Evolutionary conservation across 2,797 vertebrate genomes (phyloP), one percentile per base, ranked within the genome.

Genomic region (Meda fulgida): DNA sequence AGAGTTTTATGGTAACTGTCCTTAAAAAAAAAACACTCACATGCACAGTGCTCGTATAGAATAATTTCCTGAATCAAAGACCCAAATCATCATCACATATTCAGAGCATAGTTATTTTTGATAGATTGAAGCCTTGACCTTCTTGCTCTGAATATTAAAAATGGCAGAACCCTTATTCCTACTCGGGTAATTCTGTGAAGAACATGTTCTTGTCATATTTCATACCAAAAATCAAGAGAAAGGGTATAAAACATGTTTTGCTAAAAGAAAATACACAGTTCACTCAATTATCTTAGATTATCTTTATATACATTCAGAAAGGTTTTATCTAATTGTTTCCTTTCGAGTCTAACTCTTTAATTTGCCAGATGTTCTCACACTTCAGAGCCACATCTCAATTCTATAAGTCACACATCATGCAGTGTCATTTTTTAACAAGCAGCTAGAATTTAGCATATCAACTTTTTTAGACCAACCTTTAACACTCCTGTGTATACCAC

Each of bases 131-230:
- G 34, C 8, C 13, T 23, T 84, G 82, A 58, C 82, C 82, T 70
- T 78, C 4, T 84, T 84, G 14, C 48, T 58, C 73, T 78, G 63
- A 84, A 84, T 84, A 66, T 40, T 70, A 34, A 84, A 82, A 84
- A 58, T 60, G 51, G n/a, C 43, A 76, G 31, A 83, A 26, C 55
- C 58, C 38, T 48, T 73, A 48, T 43, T 70, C 26, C 31, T 71
- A 43, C 53, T n/a, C 26, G 1, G 21, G 18, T 29, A 83, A 75
- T n/a, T n/a, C 71, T 48, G 55, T 48, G 29, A 73, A 65, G 55
- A 60, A 34, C 36, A 63, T n/a, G 14, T 51, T 43, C 72, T 26
- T 55, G 19, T n/a, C 38, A 66, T 76, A 66, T 67, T n/a, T 48
- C 23, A 65, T 36, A 46, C 29, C 38, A 46, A 55, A 48, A 40